Base-by-base conservation (phyloP, 2,888 invertebrate genomes). In the Andrena dorsata region DNA sequence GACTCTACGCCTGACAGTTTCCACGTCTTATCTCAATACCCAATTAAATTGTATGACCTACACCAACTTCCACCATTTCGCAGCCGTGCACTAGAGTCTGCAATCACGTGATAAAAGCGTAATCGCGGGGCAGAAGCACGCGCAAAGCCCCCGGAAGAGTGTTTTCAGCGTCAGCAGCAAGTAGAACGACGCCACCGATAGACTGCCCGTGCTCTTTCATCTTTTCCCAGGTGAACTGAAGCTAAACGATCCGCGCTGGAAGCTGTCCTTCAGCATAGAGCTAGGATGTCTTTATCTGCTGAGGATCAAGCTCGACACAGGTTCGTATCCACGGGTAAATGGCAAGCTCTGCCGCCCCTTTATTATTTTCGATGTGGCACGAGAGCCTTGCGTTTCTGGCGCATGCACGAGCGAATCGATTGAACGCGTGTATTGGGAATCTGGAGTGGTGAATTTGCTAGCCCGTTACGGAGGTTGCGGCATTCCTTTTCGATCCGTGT, bases 291-390 rank as follows among this genome's bases (percentile, higher is more conserved):
- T 85, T 85, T 80, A 85, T 83, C 76, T 76, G 64, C 51, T 20
- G 35, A 47, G 51, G 47, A 41, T 51, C 66, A 49, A 41, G 61
- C 26, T 76, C 68, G 51, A 75, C 76, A 47, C 26, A 41, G 51
- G 63, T 56, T 65, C 64, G 58, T 49, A 71, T 56, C 53, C 49
- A 60, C 76, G 70, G 69, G n/a, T 80, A 79, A 85, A 85, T 85
- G 79, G 84, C 82, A 69, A 68, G 71, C 85, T 79, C 72, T 69
- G 84, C 56, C 73, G 63, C 76, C 60, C 70, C 79, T 86, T 86
- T 84, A 86, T 86, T 86, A 82, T 84, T 86, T 86, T 86, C 83
- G 70, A 76, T 71, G 65, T 75, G 49, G 74, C 78, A 41, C 61
- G 13, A 35, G 23, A 7, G 41, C 30, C 13, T 7, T 10, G 61